Percentiles rank a stretch among this genome's conserved stretches.
Conservation (phyloP, 2,113 vertebrate genomes). For the Plectropomus leopardus region DNA sequence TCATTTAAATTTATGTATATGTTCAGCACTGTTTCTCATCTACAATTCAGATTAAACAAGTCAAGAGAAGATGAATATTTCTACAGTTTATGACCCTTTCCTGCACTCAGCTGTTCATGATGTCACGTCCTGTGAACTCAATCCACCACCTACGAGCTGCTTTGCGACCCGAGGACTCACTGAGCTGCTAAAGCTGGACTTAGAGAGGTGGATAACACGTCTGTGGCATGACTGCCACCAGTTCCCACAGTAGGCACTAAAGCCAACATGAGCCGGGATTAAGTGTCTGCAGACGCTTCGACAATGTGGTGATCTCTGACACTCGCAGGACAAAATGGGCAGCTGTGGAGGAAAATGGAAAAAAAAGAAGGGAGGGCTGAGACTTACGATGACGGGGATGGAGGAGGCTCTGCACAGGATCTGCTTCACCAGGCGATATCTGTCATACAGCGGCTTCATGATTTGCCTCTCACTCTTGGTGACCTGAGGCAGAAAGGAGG, state of each 20-base stretch:
- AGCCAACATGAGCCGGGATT: slow-evolving; percentile 49
- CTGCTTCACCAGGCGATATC: slow-evolving; percentile 97
- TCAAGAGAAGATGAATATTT: not conserved
- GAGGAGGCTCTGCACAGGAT: slow-evolving; percentile 93
- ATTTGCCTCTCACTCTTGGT: slow-evolving; percentile 93
- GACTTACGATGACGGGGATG: slow-evolving; percentile 95
- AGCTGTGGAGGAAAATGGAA: not conserved
- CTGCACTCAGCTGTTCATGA: not conserved
- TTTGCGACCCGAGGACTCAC: slow-evolving; percentile 25
- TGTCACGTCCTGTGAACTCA: slow-evolving; percentile 43
- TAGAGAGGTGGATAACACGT: slow-evolving; percentile 29
- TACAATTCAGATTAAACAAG: not conserved
- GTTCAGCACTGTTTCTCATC: not conserved
- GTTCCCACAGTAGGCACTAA: slow-evolving; percentile 17
- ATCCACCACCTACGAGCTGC: slow-evolving; percentile 40
- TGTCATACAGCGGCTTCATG: slow-evolving; percentile 97
- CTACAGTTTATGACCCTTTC: not conserved
- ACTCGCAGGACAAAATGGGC: not conserved
- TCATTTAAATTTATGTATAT: not conserved
- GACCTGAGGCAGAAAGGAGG: slow-evolving; percentile 81
- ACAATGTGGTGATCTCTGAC: slow-evolving; percentile 30
- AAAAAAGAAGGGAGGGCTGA: not conserved
- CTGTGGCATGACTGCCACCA: slow-evolving; percentile 29
- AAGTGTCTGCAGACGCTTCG: slow-evolving; percentile 27
- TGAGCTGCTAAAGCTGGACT: slow-evolving; percentile 56